Conservation (phyloP, 2,888 invertebrate genomes). For the Heteropelma amictum region DNA sequence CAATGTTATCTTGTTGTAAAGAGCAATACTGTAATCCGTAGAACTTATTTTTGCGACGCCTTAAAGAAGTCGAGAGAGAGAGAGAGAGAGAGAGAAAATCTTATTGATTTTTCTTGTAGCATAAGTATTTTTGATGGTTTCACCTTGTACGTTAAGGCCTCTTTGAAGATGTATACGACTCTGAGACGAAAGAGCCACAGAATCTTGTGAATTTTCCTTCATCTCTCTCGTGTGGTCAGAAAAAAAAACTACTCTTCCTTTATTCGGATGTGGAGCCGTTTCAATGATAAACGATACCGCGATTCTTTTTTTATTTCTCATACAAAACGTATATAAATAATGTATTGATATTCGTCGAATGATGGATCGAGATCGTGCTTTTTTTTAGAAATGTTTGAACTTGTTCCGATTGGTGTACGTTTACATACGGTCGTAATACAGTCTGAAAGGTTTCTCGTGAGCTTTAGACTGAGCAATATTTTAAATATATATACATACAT, state of each 20-base stretch:
- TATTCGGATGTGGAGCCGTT: slow-evolving; percentile 6
- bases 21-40: slow-evolving; percentile 41
- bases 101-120: slow-evolving; percentile 28
- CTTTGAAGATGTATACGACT: background rate
- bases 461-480: slow-evolving; percentile 47
- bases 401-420: slow-evolving; percentile 23
- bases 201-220: slow-evolving; percentile 10
- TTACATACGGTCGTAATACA: slow-evolving; percentile 42
- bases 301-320: slow-evolving; percentile 46
- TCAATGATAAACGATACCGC: background rate
- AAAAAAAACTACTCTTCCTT: background rate
- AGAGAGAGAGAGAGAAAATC: slow-evolving; percentile 1
- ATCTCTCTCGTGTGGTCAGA: background rate
- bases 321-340: background rate
- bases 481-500: slow-evolving; percentile 31
- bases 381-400: slow-evolving; percentile 1
- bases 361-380: background rate
- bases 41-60: slow-evolving; percentile 51
- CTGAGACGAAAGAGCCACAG: background rate
- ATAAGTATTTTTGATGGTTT: slow-evolving; percentile 38
- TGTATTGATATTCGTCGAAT: background rate
- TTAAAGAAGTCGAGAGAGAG: background rate
- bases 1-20: slow-evolving; percentile 57
- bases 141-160: slow-evolving; percentile 11
- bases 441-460: slow-evolving; percentile 45